Evolutionary conservation across 2,797 vertebrate species (phyloP).

Genomic region (Rhincodon typus): DNA sequence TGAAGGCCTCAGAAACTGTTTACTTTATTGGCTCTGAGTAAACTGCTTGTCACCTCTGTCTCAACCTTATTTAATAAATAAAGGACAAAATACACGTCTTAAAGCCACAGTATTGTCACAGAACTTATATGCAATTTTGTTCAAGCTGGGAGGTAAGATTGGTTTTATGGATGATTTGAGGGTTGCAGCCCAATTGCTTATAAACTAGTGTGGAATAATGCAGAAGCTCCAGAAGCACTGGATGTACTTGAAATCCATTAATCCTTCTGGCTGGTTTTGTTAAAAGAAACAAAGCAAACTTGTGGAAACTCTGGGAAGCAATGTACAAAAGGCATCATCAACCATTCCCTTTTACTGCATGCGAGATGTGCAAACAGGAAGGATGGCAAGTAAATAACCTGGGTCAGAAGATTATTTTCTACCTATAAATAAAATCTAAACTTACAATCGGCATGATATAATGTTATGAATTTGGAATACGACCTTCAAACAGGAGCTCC

Average conservation of each 20-base stretch:
- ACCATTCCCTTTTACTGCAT: not conserved
- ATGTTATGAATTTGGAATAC: not conserved
- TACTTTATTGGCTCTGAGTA: no score
- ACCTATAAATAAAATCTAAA: not conserved
- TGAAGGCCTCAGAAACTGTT: no score
- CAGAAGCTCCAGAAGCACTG: no score
- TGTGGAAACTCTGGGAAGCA: not conserved
- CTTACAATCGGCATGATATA: not conserved
- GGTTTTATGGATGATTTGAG: not conserved
- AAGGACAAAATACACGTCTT: no score
- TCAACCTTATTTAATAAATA: no score
- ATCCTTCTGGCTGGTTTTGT: not conserved
- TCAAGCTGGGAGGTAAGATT: not conserved
- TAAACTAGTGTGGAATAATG: not conserved
- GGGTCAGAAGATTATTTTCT: not conserved
- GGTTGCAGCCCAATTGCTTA: no score
- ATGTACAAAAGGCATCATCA: not conserved
- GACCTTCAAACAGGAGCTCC: not conserved
- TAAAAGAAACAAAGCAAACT: not conserved
- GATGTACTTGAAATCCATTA: no score
- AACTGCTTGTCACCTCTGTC: no score
- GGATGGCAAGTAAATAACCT: not conserved
- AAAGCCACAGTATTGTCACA: no score
- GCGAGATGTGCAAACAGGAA: not conserved
- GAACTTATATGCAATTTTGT: not conserved